Conservation (phyloP, 2,888 invertebrate species). For the Mycalesis mineus region DNA sequence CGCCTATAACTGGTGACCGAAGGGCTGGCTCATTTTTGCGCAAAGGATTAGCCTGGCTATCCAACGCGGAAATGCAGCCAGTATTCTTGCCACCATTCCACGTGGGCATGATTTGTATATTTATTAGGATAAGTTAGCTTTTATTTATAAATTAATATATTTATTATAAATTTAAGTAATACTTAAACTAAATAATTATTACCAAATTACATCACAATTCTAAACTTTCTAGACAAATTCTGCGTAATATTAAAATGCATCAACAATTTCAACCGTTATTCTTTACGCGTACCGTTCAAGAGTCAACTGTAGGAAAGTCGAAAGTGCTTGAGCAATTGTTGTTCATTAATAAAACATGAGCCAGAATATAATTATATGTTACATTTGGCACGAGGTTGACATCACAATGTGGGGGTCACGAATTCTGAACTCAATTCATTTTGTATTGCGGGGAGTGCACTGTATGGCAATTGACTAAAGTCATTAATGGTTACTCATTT, state of each 20-base stretch:
- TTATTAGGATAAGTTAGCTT: no score
- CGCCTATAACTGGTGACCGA: no score
- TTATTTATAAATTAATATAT: no score
- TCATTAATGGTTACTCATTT: not conserved
- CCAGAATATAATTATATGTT: constrained; percentile 12
- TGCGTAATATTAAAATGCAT: constrained; percentile 15
- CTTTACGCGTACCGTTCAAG: constrained; percentile 5
- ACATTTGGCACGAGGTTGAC: constrained; percentile 24
- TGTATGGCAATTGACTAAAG: not conserved
- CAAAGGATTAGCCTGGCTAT: no score
- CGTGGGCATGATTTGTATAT: no score
- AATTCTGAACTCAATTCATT: constrained; percentile 14
- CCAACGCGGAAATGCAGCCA: no score
- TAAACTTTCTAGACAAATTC: constrained; percentile 11
- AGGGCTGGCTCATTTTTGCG: no score
- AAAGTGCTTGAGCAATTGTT: constrained; percentile 28
- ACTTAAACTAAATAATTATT: not conserved
- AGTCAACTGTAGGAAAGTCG: constrained; percentile 22
- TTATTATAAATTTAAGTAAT: no score
- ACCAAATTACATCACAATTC: not conserved
- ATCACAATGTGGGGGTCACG: constrained; percentile 24
- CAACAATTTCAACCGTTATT: constrained; percentile 14
- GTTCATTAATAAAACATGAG: constrained; percentile 32
- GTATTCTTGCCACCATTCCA: no score
- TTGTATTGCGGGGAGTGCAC: not conserved